These are phyloP conservation scores for Cheilosia pagana DNA, from an alignment of 2,888 invertebrate species.

Conservation along the genomic window DNA sequence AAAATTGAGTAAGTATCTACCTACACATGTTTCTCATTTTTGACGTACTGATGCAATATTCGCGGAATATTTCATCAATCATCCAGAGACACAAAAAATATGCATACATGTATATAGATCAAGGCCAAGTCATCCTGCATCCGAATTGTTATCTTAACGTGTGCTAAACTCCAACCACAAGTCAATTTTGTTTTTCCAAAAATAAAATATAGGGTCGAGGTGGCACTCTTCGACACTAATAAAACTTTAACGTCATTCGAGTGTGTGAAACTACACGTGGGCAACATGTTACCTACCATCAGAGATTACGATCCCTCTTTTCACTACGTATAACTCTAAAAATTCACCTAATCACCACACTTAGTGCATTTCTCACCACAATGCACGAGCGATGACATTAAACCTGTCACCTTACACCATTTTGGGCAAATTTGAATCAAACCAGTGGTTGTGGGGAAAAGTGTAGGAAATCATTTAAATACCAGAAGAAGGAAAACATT, in stretches of 20 bases:
- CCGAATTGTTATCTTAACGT: conserved; percentile 33
- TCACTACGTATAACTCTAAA: too few species aligned
- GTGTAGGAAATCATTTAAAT: not conserved
- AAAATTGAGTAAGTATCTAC: too few species aligned
- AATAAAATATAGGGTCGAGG: not conserved
- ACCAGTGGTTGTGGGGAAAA: not conserved
- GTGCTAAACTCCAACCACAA: not conserved
- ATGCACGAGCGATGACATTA: not conserved
- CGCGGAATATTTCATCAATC: conserved; percentile 35
- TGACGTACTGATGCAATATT: conserved; percentile 36
- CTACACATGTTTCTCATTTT: not conserved
- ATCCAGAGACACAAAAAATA: not conserved
- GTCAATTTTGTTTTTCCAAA: not conserved
- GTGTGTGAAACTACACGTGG: too few species aligned
- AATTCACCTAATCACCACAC: conserved; percentile 29
- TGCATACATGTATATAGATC: conserved; percentile 29
- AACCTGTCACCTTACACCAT: not conserved
- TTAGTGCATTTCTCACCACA: not conserved
- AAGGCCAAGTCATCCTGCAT: conserved; percentile 42
- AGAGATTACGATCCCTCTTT: too few species aligned
- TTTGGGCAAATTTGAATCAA: not conserved
- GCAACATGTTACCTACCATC: too few species aligned
- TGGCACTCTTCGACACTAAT: not conserved
- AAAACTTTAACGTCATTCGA: too few species aligned
- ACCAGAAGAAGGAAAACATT: not conserved